Percentiles rank a stretch among this genome's conserved stretches.
Evolutionary conservation across 1,140 invertebrate species (phyloP).

Genomic region (Drosophila navojoa): DNA sequence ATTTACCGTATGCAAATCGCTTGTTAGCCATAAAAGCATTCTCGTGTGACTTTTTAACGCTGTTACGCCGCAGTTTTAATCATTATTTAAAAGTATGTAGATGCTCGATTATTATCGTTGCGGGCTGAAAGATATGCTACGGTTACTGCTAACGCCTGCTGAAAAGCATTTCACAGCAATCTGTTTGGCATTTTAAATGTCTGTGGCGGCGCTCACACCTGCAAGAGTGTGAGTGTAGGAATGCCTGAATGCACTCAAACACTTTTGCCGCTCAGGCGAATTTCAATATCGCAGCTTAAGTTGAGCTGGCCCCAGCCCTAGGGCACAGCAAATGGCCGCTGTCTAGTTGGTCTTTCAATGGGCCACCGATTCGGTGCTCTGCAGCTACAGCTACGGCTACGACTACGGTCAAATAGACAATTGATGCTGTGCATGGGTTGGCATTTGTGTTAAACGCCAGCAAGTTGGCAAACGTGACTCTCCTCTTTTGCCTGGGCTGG

Average conservation of each 20-base stretch:
- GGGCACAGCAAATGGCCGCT: slow-evolving; percentile 16
- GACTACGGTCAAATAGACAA: slow-evolving; percentile 67
- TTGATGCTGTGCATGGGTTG: slow-evolving; percentile 68
- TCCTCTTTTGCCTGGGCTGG: slow-evolving; percentile 14
- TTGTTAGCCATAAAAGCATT: slow-evolving; percentile 28
- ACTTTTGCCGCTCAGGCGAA: slow-evolving; percentile 69
- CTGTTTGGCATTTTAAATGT: slow-evolving; percentile 44
- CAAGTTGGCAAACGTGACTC: slow-evolving; percentile 64
- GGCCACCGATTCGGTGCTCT: slow-evolving; percentile 41
- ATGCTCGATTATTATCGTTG: background rate
- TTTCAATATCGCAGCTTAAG: slow-evolving; percentile 72
- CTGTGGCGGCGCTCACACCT: background rate
- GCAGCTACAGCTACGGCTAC: slow-evolving; percentile 7
- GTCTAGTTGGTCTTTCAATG: slow-evolving; percentile 46
- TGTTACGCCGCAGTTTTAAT: background rate
- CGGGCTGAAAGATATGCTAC: slow-evolving; percentile 17
- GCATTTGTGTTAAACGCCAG: slow-evolving; percentile 57
- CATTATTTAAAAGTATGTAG: background rate
- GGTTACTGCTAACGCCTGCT: slow-evolving; percentile 43
- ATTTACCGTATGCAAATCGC: slow-evolving; percentile 51
- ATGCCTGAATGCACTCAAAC: slow-evolving; percentile 73
- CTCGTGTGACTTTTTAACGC: slow-evolving; percentile 13
- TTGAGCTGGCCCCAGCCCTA: slow-evolving; percentile 17
- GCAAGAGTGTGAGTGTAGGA: slow-evolving; percentile 31
- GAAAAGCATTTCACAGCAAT: slow-evolving; percentile 45